phyloP scores from a whole-genome alignment of 1,140 invertebrate genomes.

The Euglossa dilemma region DNA sequence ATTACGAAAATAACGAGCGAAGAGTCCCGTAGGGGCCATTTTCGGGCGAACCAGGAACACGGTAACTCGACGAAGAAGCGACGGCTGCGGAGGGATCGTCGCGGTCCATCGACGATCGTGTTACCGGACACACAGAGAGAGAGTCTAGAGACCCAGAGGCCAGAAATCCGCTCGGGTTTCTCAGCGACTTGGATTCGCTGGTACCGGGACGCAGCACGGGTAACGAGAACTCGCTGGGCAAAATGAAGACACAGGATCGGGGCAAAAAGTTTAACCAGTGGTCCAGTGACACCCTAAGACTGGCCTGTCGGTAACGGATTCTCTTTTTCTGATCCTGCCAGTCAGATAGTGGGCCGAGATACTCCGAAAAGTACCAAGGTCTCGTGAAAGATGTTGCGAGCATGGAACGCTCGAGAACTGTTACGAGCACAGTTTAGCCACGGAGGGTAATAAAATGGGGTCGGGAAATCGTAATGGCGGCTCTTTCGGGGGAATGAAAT shows the following conservation, averaged over 20 bases:
- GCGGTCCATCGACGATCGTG: slow-evolving; percentile 51
- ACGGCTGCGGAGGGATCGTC: not conserved
- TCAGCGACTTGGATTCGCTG: slow-evolving; percentile 32
- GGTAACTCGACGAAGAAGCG: slow-evolving; percentile 41
- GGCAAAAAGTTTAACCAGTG: slow-evolving; percentile 27
- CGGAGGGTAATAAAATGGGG: too few species aligned
- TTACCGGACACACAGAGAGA: slow-evolving; percentile 50
- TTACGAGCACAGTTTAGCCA: too few species aligned
- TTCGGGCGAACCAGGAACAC: slow-evolving; percentile 25
- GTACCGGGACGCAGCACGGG: slow-evolving; percentile 6
- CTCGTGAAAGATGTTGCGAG: not conserved
- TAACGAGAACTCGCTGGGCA: slow-evolving; percentile 34
- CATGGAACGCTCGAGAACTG: too few species aligned
- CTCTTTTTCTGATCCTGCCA: slow-evolving; percentile 25
- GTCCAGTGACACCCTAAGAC: slow-evolving; percentile 48
- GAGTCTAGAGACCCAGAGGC: slow-evolving; percentile 20
- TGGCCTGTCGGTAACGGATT: slow-evolving; percentile 37
- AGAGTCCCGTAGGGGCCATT: not conserved
- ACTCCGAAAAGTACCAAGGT: not conserved
- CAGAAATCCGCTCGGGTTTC: slow-evolving; percentile 64
- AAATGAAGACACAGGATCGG: slow-evolving; percentile 38
- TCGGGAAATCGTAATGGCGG: too few species aligned
- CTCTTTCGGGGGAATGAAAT: too few species aligned
- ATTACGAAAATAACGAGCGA: slow-evolving; percentile 14
- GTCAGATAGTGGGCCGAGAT: not conserved